Percentiles rank a stretch among this genome's conserved stretches.
phyloP scores from a whole-genome alignment of 2,113 vertebrate genomes.

The Sigmodon hispidus region DNA sequence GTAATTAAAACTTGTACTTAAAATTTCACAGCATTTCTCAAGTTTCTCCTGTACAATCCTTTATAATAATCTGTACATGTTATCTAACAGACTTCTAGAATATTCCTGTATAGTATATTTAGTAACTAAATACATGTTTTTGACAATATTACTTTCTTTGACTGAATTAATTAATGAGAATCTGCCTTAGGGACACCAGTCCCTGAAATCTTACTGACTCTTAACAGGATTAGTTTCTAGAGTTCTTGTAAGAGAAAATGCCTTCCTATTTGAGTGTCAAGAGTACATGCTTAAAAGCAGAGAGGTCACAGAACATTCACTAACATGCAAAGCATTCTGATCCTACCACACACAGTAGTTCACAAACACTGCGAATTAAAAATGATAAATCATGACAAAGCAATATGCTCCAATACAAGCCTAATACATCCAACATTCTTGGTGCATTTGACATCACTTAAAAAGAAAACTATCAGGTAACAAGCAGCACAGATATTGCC shows the following conservation, averaged over 20 bases:
- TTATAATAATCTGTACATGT: background rate
- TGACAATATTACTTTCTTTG: background rate
- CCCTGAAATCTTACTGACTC: background rate
- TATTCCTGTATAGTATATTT: background rate
- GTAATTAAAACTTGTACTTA: background rate
- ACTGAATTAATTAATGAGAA: background rate
- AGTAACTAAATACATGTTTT: background rate
- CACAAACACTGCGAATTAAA: constrained; percentile 62
- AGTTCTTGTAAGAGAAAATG: background rate
- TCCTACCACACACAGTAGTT: constrained; percentile 8
- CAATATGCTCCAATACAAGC: constrained; percentile 56
- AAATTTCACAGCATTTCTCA: background rate
- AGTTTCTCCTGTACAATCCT: background rate
- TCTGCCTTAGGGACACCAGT: background rate
- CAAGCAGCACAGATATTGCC: constrained; percentile 32
- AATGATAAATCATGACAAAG: constrained; percentile 73
- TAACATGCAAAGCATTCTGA: background rate
- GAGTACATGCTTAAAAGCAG: constrained; percentile 38
- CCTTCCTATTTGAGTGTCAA: background rate
- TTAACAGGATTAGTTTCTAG: background rate
- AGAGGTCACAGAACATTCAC: constrained; percentile 43
- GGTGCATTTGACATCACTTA: constrained; percentile 75
- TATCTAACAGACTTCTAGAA: background rate
- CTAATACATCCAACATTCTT: constrained; percentile 72
- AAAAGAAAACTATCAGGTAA: constrained; percentile 72